phyloP scores from a whole-genome alignment of 2,888 invertebrate species.

The Glyphotaelius pellucidus region DNA sequence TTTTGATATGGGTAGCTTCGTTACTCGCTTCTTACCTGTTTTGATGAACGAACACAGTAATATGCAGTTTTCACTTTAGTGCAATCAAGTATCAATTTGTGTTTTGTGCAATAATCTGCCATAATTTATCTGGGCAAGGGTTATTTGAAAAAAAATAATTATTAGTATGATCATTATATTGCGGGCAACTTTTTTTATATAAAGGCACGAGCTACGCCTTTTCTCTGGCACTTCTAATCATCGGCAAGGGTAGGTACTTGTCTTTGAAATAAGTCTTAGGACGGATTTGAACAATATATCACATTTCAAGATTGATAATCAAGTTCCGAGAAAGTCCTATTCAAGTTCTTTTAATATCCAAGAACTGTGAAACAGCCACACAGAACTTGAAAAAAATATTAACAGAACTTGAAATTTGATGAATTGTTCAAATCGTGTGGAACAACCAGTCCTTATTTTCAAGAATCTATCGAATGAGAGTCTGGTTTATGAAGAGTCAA shows the following conservation, averaged over 20 bases:
- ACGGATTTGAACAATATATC: no score
- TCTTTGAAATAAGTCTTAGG: neutral
- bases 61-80: neutral
- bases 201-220: neutral
- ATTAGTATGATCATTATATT: neutral
- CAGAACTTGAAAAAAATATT: no score
- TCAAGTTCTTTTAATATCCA: no score
- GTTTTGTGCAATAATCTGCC: neutral
- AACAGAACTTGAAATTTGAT: no score
- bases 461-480: no score
- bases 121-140: neutral
- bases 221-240: neutral
- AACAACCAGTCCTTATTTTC: no score
- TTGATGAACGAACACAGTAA: neutral
- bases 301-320: no score
- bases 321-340: no score
- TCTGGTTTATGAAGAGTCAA: neutral
- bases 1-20: neutral
- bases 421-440: no score
- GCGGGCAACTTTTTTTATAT: neutral
- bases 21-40: neutral
- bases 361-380: no score
- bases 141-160: neutral
- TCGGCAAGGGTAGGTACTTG: neutral
- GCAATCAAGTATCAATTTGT: neutral